Conservation (phyloP, 1,140 invertebrate genomes). For the Pentalonia nigronervosa region DNA sequence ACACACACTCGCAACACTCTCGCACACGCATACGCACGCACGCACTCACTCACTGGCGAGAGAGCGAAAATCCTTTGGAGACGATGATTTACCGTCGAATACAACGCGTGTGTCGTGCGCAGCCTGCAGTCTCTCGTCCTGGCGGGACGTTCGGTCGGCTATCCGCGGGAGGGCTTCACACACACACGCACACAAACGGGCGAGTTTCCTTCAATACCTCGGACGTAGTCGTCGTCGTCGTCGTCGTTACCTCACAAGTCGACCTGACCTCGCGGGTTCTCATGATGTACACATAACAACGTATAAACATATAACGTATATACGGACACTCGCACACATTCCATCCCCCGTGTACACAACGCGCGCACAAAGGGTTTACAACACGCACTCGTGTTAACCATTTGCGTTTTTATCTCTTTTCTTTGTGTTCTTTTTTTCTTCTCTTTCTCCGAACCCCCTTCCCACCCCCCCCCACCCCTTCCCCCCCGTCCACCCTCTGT, state of each 20-base stretch:
- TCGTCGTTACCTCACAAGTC: constrained; percentile 40
- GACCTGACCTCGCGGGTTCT: constrained; percentile 31
- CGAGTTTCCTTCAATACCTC: neutral
- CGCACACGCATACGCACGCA: neutral
- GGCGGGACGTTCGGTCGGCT: constrained; percentile 17
- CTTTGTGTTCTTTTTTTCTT: neutral
- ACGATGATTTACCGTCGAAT: constrained; percentile 30
- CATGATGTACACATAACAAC: too few species aligned
- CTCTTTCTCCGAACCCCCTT: neutral
- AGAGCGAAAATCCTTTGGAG: constrained; percentile 39
- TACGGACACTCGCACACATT: constrained; percentile 5
- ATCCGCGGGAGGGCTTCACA: constrained; percentile 34
- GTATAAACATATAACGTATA: too few species aligned
- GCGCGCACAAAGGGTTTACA: constrained; percentile 37
- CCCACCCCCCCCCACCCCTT: too few species aligned
- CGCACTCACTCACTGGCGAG: neutral
- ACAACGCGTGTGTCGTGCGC: neutral
- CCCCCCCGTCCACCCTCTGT: neutral
- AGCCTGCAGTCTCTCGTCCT: neutral
- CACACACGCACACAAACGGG: neutral
- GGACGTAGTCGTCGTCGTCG: neutral
- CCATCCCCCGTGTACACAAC: neutral
- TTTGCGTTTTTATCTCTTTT: constrained; percentile 29
- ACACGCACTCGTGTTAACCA: neutral
- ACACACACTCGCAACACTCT: neutral